Evolutionary conservation across 2,888 invertebrate genomes (phyloP), one percentile per base, ranked within the genome.

Genomic region (Euphydryas editha): DNA sequence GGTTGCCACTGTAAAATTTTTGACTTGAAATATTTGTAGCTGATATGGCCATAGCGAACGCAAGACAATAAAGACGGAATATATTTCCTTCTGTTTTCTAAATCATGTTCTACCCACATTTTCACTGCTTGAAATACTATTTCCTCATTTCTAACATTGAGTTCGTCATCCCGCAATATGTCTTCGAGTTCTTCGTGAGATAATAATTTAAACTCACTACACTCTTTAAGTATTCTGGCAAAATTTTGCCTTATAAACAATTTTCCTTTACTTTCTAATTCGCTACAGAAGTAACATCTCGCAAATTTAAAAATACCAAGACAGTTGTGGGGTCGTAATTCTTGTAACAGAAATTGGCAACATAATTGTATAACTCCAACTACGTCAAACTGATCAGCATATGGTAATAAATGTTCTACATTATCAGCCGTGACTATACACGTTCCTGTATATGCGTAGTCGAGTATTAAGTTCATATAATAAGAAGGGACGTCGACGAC

Each of bases 311-410:
- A 94, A 78, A 96, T 95, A 69, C 95, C 95, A 70, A 96, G 90
- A 79, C 96, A 96, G 84, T 96, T 96, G 68, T 94, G 93, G 0
- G 95, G 94, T 69, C 92, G 92, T 49, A 96, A 83, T 77, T 95
- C 94, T 64, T 93, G 92, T 62, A 95, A 81, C 17, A 96, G 88
- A 79, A 94, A 96, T 75, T 94, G 93, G 78, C 95, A 95, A 80
- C 96, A 96, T 37, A 95, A 83, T 79, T 95, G 95, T 37, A 96
- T 94, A 18, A 96, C 93, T n/a, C 95, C 95, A 15, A 95, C 90
- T 8, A 97, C 94, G 78, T 95, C 95, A 77, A 96, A 95, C 75
- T 95, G 94, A 81, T 97, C 96, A 2, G 96, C 96, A 68, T 94
- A 94, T 0, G 95, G 94, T 58, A 96, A 84, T 46, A 97, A 89